A percentile compares a stretch with the other conserved stretches of the same genome.
These are phyloP conservation scores for Drosophila pachea DNA, from an alignment of 1,140 invertebrate genomes.

Conservation along the genomic window DNA sequence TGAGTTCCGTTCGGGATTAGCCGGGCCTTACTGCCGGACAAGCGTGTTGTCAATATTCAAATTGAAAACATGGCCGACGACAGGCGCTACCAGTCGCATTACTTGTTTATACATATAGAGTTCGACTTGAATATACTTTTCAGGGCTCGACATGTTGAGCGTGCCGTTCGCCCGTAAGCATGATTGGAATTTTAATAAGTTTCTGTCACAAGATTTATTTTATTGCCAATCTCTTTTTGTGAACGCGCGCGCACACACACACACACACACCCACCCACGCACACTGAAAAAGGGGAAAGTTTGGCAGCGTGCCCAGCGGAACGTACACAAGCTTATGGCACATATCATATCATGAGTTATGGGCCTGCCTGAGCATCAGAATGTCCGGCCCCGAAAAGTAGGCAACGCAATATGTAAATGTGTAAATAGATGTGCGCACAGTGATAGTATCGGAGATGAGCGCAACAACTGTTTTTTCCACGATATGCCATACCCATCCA, in stretches of 20 bases:
- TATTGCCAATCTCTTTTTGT: conserved; percentile 33
- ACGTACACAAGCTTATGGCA: conserved; percentile 30
- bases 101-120: conserved; percentile 20
- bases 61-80: conserved; percentile 64
- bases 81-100: neutral
- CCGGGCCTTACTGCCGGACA: conserved; percentile 18
- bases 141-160: conserved; percentile 30
- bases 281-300: conserved; percentile 5
- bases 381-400: conserved; percentile 34
- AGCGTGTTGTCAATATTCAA: conserved; percentile 57
- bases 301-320: conserved; percentile 30
- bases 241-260: no score
- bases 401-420: conserved; percentile 39
- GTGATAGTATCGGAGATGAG: neutral
- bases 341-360: conserved; percentile 52
- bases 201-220: conserved; percentile 48
- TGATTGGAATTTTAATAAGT: conserved; percentile 72
- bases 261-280: no score
- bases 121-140: conserved; percentile 6
- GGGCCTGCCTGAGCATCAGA: conserved; percentile 44
- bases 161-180: conserved; percentile 43
- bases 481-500: neutral
- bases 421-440: neutral
- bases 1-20: conserved; percentile 27
- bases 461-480: conserved; percentile 5